phyloP scores from a whole-genome alignment of 2,888 invertebrate species.

The Apomyelois bistriatella region DNA sequence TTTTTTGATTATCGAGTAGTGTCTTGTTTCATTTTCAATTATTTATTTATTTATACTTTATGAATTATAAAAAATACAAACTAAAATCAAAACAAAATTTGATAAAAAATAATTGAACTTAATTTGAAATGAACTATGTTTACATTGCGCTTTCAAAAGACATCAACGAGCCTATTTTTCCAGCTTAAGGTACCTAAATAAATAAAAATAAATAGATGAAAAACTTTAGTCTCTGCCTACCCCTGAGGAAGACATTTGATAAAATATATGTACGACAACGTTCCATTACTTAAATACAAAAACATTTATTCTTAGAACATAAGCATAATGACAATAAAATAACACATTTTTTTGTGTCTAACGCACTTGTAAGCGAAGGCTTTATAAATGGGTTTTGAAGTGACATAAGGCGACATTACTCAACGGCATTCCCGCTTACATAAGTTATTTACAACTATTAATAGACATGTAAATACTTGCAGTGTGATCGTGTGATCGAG shows the following conservation, averaged over 20 bases:
- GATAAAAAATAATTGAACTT: no score
- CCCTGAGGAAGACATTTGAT: no score
- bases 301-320: background rate
- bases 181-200: background rate
- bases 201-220: no score
- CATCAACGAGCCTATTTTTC: constrained; percentile 5
- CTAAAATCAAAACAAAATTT: no score
- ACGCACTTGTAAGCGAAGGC: background rate
- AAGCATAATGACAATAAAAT: background rate
- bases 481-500: background rate
- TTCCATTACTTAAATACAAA: no score
- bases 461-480: constrained; percentile 8
- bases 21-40: no score
- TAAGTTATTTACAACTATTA: constrained; percentile 29
- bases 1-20: no score
- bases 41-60: no score
- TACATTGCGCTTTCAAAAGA: background rate
- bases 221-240: no score
- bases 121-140: no score
- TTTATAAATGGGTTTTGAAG: constrained; percentile 40
- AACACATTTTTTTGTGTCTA: background rate
- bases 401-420: constrained; percentile 41
- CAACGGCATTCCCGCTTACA: constrained; percentile 65
- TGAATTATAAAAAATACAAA: no score
- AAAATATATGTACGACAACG: no score